Percentiles rank a stretch among this genome's conserved stretches.
These are phyloP conservation scores for Autographa pulchrina DNA, from an alignment of 2,888 invertebrate genomes.

Conservation along the genomic window DNA sequence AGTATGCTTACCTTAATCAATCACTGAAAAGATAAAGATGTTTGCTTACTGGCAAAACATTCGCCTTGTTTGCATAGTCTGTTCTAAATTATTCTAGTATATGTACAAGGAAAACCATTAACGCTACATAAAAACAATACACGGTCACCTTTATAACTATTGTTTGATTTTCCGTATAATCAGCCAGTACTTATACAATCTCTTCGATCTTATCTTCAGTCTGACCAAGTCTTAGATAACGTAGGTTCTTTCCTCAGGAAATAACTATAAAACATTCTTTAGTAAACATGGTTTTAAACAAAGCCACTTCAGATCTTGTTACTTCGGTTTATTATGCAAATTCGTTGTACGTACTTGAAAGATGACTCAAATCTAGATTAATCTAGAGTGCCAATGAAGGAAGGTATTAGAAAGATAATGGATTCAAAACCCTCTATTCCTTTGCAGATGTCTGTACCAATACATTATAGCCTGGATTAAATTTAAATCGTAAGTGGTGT, in stretches of 20 bases:
- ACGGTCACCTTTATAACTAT: constrained; percentile 24
- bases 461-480: constrained; percentile 43
- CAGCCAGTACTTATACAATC: constrained; percentile 22
- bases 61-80: neutral
- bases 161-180: constrained; percentile 38
- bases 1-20: neutral
- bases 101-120: constrained; percentile 17
- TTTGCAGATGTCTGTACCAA: constrained; percentile 52
- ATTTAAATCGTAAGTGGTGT: constrained; percentile 45
- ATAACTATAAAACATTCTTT: constrained; percentile 9
- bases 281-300: constrained; percentile 15
- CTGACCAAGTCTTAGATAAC: constrained; percentile 26
- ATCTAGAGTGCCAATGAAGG: neutral
- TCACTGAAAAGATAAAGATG: neutral
- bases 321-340: constrained; percentile 21
- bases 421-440: constrained; percentile 37
- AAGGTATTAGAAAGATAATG: constrained; percentile 28
- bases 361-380: constrained; percentile 29
- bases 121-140: constrained; percentile 21
- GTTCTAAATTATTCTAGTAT: neutral
- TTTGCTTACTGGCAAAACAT: neutral
- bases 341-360: constrained; percentile 33
- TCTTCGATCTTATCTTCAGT: constrained; percentile 23
- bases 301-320: constrained; percentile 16
- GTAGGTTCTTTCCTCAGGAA: constrained; percentile 9